Conservation (phyloP, 2,888 invertebrate species). For the Lochmaea capreae region DNA sequence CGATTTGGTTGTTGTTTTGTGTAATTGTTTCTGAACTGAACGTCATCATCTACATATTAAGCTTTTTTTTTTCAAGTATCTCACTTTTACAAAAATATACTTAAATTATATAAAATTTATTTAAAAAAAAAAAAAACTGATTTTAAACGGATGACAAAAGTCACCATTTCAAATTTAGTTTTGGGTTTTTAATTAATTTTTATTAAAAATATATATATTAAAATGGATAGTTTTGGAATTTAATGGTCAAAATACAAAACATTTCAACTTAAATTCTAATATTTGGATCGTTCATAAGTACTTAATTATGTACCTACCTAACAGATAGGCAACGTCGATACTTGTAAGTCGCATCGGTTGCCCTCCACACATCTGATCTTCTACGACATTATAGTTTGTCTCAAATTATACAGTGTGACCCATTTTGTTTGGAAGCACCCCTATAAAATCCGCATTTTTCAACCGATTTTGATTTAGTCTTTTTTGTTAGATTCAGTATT, state of each 20-base stretch:
- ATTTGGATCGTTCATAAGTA: too few species aligned
- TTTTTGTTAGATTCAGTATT: too few species aligned
- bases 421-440: too few species aligned
- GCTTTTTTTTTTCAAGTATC: background rate
- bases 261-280: background rate
- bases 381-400: too few species aligned
- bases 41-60: background rate
- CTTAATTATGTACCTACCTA: too few species aligned
- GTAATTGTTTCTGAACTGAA: background rate
- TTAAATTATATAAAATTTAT: slow-evolving; percentile 1
- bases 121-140: background rate
- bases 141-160: slow-evolving; percentile 1
- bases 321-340: too few species aligned
- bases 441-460: too few species aligned
- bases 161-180: background rate
- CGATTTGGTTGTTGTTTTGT: background rate
- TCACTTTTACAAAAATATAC: background rate
- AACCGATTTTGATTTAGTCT: too few species aligned
- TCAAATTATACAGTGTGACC: too few species aligned
- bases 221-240: slow-evolving; percentile 12
- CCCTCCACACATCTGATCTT: too few species aligned
- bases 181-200: slow-evolving; percentile 11
- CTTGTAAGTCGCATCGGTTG: too few species aligned
- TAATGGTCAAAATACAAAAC: slow-evolving; percentile 16
- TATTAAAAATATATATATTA: background rate